Base-by-base conservation (phyloP, 2,797 vertebrate genomes). In the Manis crassicaudata region DNA sequence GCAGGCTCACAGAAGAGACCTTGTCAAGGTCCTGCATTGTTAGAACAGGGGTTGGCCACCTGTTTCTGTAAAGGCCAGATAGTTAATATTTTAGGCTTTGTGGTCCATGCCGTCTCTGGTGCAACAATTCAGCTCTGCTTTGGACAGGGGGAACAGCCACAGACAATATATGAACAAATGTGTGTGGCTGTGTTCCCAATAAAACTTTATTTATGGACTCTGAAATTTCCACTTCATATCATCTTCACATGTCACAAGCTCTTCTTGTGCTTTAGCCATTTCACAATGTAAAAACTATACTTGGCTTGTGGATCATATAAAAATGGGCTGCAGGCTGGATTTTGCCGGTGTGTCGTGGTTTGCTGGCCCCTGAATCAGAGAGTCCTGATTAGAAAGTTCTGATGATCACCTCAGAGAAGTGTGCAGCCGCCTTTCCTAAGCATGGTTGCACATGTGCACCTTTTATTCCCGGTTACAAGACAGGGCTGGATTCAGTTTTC, bases 171-270 rank as follows among this genome's bases (percentile, higher is more conserved):
- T 29, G 68, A 73, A 65, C 10, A 7, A 50, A 46, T 9, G 3
- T 46, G 5, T 18, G 1, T 76, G 52, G 32, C 46, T 68, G 27
- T 76, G n/a, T 81, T 89, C 88, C 79, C 82, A 92, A 20, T 82
- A 91, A 94, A 96, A 80, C 81, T 88, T 92, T 73, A 80, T n/a
- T 76, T 77, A 12, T 20, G 35, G 75, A n/a, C 81, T 87, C 72
- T 21, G 43, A 90, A 83, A 90, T 68, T 67, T 65, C n/a, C 17
- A 50, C 70, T 63, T 97, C 54, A 43, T 79, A 6, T 23, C 58
- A 52, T 72, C 87, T 93, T 92, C 68, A 92, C 65, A 27, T 70
- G 60, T 62, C 60, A 72, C 27, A 77, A 67, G 79, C 43, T 73
- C 52, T 79, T 88, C 60, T 37, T 58, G 3, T 5, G 4, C 2